Percentiles rank a stretch among this genome's conserved stretches.
These are phyloP conservation scores for Bellardia pandia DNA, from an alignment of 2,888 invertebrate species.

Conservation along the genomic window DNA sequence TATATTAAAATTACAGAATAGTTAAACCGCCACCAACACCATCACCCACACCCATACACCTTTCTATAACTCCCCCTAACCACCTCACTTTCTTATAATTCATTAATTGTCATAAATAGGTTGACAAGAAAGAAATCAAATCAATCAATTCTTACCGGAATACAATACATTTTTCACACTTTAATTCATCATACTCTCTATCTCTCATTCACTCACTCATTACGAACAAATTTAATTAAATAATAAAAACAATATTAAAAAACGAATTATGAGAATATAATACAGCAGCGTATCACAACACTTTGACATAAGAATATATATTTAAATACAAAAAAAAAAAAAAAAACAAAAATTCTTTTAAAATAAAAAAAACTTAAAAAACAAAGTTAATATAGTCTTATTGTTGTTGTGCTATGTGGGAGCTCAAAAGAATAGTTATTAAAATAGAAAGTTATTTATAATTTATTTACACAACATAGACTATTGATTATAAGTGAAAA, in stretches of 20 bases:
- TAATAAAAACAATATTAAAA: constrained; percentile 48
- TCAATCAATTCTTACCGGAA: constrained; percentile 15
- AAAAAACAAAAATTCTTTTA: constrained; percentile 70
- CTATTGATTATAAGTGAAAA: no score
- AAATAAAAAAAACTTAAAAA: constrained; percentile 70
- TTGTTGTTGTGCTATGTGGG: constrained; percentile 10
- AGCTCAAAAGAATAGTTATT: no score
- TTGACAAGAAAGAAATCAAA: not conserved
- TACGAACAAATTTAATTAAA: constrained; percentile 24
- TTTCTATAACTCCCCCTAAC: constrained; percentile 15
- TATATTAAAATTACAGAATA: constrained; percentile 54
- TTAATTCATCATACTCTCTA: constrained; percentile 34
- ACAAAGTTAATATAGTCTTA: constrained; percentile 49
- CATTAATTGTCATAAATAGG: constrained; percentile 20
- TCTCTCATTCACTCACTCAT: constrained; percentile 34
- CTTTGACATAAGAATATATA: constrained; percentile 72
- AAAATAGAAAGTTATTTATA: no score
- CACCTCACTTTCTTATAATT: constrained; percentile 3
- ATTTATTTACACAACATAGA: no score
- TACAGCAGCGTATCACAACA: constrained; percentile 68
- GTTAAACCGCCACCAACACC: constrained; percentile 30
- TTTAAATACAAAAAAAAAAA: constrained; percentile 68
- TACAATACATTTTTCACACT: constrained; percentile 48
- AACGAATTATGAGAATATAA: constrained; percentile 69
- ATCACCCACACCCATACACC: constrained; percentile 19